phyloP scores from a whole-genome alignment of 2,797 vertebrate species.

The Apodemus agrarius region DNA sequence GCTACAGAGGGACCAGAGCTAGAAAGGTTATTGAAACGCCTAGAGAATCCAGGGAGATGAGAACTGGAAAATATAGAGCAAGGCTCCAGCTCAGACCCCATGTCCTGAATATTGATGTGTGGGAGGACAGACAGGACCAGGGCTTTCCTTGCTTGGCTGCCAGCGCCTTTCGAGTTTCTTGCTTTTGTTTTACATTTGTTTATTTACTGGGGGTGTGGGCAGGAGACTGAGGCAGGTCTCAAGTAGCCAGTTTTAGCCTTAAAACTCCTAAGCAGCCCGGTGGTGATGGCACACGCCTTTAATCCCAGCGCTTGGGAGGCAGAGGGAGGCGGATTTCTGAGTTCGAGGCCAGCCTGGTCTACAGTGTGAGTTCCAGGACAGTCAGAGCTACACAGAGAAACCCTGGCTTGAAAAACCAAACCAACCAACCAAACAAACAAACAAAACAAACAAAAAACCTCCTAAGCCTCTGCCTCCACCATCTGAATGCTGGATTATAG shows the following conservation, averaged over 20 bases:
- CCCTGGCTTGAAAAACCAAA: no score
- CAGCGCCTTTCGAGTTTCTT: neutral
- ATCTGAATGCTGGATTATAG: neutral
- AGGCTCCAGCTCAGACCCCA: neutral
- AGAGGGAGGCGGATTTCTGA: no score
- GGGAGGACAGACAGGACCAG: accelerated
- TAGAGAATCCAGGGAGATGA: neutral
- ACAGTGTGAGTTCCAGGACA: no score
- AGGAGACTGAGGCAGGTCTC: neutral
- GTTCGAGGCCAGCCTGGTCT: no score
- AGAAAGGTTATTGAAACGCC: neutral
- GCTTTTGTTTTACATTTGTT: neutral
- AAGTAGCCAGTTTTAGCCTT: neutral
- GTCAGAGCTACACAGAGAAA: no score
- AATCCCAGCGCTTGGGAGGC: no score
- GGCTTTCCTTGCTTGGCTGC: neutral
- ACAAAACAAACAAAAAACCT: no score
- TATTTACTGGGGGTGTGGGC: neutral
- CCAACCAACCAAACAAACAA: no score
- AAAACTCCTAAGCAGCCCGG: neutral
- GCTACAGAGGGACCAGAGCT: neutral
- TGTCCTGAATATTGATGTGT: neutral
- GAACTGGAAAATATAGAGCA: neutral
- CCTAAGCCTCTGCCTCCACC: neutral
- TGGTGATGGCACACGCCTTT: no score